Evolutionary conservation across 2,888 invertebrate genomes (phyloP).

Genomic region (Melieria crassipennis): DNA sequence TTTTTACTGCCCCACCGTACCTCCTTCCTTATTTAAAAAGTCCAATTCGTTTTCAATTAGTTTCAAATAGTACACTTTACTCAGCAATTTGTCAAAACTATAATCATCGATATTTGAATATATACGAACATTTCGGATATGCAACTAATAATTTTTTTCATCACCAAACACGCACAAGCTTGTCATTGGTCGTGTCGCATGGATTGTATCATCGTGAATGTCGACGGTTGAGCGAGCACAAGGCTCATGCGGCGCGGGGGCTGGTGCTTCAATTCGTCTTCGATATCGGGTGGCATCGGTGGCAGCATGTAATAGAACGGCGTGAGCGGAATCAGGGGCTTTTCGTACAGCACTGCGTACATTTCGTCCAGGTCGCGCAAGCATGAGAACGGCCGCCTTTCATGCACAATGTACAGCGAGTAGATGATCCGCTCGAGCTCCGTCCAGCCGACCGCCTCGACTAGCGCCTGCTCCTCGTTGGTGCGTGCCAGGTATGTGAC

Average conservation of each 20-base stretch:
- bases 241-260: neutral
- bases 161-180: too few relatives aligned
- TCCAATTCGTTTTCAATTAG: too few relatives aligned
- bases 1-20: too few relatives aligned
- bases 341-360: constrained; percentile 40
- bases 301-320: constrained; percentile 39
- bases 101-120: too few relatives aligned
- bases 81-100: too few relatives aligned
- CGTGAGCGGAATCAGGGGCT: constrained; percentile 30
- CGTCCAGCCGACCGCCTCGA: constrained; percentile 29
- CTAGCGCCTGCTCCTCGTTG: constrained; percentile 18
- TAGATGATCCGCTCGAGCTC: constrained; percentile 39
- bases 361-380: constrained; percentile 42
- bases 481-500: constrained; percentile 39
- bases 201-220: too few relatives aligned
- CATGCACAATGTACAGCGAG: constrained; percentile 38
- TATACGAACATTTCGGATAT: too few relatives aligned
- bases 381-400: constrained; percentile 37
- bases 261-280: constrained; percentile 17
- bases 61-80: too few relatives aligned
- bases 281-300: constrained; percentile 1
- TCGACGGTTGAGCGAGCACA: too few relatives aligned
- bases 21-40: too few relatives aligned
- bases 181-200: too few relatives aligned
- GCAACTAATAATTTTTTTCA: too few relatives aligned